Conservation (phyloP, 92 coral and sea anemone genomes). For the Palythoa grandiflora region DNA sequence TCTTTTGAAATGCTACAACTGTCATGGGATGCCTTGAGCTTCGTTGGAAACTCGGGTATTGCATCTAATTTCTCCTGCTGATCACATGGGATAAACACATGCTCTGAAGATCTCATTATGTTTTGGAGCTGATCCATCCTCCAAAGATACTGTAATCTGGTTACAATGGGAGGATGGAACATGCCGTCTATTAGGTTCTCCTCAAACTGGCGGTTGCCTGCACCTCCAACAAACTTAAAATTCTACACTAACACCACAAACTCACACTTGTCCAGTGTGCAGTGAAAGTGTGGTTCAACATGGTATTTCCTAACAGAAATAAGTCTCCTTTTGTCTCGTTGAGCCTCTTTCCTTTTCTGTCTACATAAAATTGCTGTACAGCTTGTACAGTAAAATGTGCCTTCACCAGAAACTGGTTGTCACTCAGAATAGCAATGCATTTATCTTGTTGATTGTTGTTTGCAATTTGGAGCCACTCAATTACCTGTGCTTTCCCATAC, state of each 20-base stretch:
- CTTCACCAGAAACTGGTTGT: not conserved
- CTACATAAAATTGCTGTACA: not conserved
- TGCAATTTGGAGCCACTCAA: constrained; percentile 34
- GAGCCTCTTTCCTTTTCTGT: constrained; percentile 42
- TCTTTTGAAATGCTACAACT: not conserved
- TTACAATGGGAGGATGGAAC: constrained; percentile 24
- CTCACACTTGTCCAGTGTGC: constrained; percentile 48
- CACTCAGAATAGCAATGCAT: not conserved
- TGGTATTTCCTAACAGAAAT: constrained; percentile 61
- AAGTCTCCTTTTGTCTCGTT: constrained; percentile 57
- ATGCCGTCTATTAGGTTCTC: constrained; percentile 37
- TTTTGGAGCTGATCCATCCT: constrained; percentile 33
- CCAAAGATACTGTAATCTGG: constrained; percentile 42
- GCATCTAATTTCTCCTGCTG: constrained; percentile 8
- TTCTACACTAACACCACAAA: constrained; percentile 52
- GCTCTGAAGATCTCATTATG: not conserved
- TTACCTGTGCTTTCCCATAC: constrained; percentile 60
- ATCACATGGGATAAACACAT: constrained; percentile 17
- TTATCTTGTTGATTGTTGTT: not conserved
- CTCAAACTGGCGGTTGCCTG: constrained; percentile 66
- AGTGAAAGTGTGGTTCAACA: constrained; percentile 19
- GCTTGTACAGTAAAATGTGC: not conserved
- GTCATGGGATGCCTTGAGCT: not conserved
- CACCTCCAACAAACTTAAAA: constrained; percentile 68
- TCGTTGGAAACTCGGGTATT: not conserved